phyloP scores from a whole-genome alignment of 2,113 vertebrate species.

The Amblyornis subalaris region DNA sequence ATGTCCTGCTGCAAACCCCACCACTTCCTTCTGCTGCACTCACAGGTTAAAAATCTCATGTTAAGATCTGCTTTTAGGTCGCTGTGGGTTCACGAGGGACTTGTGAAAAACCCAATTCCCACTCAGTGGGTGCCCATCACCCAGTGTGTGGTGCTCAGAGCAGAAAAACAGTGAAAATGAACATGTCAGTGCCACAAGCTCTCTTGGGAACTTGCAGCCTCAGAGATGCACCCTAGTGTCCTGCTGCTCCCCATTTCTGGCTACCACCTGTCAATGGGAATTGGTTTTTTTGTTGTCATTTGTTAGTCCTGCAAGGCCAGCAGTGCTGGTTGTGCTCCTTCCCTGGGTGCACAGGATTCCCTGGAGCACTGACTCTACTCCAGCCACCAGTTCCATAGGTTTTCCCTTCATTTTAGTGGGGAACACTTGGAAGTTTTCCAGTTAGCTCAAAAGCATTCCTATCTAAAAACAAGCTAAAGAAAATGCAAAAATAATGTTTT shows the following conservation, averaged over 20 bases:
- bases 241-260: neutral
- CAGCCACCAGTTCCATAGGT: neutral
- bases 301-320: neutral
- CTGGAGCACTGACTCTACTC: neutral
- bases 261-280: neutral
- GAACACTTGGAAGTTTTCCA: neutral
- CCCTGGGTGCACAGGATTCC: neutral
- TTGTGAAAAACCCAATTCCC: neutral
- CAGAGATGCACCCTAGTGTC: neutral
- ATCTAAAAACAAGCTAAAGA: neutral
- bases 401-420: neutral
- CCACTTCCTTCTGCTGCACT: neutral
- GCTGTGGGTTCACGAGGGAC: neutral
- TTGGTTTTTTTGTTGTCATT: neutral
- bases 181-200: neutral
- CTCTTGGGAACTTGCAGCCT: neutral
- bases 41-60: neutral
- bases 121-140: neutral
- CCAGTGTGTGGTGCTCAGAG: neutral
- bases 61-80: neutral
- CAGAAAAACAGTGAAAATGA: neutral
- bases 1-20: neutral
- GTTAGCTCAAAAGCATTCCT: neutral
- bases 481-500: neutral
- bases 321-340: neutral